Conservation (phyloP, 2,797 vertebrate species). For the Channa striata region DNA sequence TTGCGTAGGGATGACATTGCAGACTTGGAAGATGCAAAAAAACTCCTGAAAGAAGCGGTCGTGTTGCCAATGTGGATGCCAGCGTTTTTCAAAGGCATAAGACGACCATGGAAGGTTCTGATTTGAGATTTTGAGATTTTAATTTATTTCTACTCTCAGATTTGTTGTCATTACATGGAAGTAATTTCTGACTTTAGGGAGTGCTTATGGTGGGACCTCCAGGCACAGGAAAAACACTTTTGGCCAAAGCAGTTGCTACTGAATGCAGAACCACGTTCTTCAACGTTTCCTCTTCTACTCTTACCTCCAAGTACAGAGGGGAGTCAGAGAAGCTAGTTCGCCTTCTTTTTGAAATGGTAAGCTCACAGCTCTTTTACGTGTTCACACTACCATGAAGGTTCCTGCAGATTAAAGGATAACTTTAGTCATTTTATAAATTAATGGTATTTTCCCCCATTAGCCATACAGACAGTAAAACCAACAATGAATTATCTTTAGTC, state of each 20-base stretch:
- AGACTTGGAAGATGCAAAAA: constrained; percentile 95
- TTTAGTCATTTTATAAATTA: too few relatives aligned
- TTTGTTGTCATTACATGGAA: background rate
- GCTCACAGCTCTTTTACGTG: background rate
- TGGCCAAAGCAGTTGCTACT: constrained; percentile 98
- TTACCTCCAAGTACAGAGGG: constrained; percentile 98
- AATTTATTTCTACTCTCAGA: background rate
- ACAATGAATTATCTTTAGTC: too few relatives aligned
- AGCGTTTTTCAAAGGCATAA: constrained; percentile 97
- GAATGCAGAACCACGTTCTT: constrained; percentile 99
- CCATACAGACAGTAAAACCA: too few relatives aligned
- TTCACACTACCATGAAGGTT: background rate
- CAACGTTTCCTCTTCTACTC: constrained; percentile 97
- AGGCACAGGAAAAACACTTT: constrained; percentile 96
- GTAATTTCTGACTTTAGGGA: constrained; percentile 80
- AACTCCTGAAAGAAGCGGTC: constrained; percentile 95
- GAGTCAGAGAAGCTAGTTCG: constrained; percentile 99
- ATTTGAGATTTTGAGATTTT: background rate
- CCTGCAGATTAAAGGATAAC: too few relatives aligned
- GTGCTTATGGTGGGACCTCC: constrained; percentile 99
- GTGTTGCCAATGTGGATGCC: constrained; percentile 99
- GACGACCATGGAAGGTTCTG: constrained; percentile 95
- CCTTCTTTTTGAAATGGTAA: constrained; percentile 98
- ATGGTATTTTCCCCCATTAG: too few relatives aligned
- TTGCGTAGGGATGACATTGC: constrained; percentile 93